Percentiles rank a stretch among this genome's conserved stretches.
Conservation (phyloP, 1,140 invertebrate genomes). For the Diachasmimorpha longicaudata region DNA sequence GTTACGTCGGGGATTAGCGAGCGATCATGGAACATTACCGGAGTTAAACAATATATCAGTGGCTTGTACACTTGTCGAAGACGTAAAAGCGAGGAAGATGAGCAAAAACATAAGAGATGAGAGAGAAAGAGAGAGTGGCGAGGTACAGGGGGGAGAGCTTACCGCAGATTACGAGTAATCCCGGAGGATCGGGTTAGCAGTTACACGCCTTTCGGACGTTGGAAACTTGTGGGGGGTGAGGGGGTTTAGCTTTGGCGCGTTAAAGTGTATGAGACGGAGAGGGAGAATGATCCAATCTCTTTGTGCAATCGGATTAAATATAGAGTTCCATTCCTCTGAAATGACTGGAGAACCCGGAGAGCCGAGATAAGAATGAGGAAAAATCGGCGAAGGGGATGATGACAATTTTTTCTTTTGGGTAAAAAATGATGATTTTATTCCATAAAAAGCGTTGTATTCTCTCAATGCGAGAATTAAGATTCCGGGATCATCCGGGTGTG, state of each 20-base stretch:
- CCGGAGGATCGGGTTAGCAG: constrained; percentile 45
- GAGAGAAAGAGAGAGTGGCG: neutral
- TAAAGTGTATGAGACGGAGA: neutral
- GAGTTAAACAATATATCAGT: constrained; percentile 2
- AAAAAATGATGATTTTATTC: neutral
- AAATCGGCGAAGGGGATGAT: neutral
- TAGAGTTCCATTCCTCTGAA: neutral
- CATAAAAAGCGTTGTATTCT: neutral
- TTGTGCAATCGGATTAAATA: neutral
- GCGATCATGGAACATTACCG: neutral
- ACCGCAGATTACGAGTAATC: constrained; percentile 52
- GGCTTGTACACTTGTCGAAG: neutral
- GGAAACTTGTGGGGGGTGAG: constrained; percentile 4
- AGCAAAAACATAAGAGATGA: neutral
- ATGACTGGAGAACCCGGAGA: neutral
- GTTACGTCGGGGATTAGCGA: neutral
- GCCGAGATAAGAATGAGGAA: neutral
- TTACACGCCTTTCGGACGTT: constrained; percentile 40
- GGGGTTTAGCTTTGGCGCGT: neutral
- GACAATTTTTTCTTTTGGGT: neutral
- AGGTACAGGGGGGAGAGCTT: constrained; percentile 32
- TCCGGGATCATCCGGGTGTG: neutral
- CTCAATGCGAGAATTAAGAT: neutral
- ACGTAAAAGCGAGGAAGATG: neutral
- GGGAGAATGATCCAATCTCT: constrained; percentile 1